Base-by-base conservation (phyloP, 2,797 vertebrate genomes). In the Syncerus caffer region DNA sequence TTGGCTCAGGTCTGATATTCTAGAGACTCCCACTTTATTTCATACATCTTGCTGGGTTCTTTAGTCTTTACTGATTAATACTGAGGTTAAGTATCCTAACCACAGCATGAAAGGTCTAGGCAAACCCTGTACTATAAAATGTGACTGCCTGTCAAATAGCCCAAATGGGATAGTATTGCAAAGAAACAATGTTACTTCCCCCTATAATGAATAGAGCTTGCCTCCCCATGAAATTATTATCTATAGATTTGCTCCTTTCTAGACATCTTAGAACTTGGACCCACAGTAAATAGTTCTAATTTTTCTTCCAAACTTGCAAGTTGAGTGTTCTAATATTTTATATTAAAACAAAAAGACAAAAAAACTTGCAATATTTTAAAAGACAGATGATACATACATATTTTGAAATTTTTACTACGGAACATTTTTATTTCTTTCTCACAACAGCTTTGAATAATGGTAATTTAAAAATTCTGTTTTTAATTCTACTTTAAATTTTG, bases 191-290 rank as follows among this genome's bases (percentile, higher is more conserved):
- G 94, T 11, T 97, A 79, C 78, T 85, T 95, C 31, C 38, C 94
- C 89, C 87, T 89, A 34, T 86, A 95, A 96, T 92, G 96, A 97
- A 94, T 15, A 80, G 29, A 92, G 55, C 89, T 97, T 91, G 93
- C 90, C 97, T 96, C 97, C 94, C 97, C 96, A 96, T 92, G 95
- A 96, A 97, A 96, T 3, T 9, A 34, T 11, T 38, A 62, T 97
- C 97, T 88, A 79, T 96, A 96, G 96, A 97, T 96, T 17, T 34
- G 78, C 85, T 98, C 86, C 71, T 97, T 93, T 82, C 92, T 96
- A 96, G 92, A 87, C 50, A 53, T 55, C 60, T 38, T 95, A 96
- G 47, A 97, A 97, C 51, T 87, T 0, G 0, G 0, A 96, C 19
- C 97, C 83, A 78, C 0, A 21, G 93, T 51, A 85, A 96, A 88